Conservation (phyloP, 1,140 invertebrate genomes). For the Orchesella cincta region DNA sequence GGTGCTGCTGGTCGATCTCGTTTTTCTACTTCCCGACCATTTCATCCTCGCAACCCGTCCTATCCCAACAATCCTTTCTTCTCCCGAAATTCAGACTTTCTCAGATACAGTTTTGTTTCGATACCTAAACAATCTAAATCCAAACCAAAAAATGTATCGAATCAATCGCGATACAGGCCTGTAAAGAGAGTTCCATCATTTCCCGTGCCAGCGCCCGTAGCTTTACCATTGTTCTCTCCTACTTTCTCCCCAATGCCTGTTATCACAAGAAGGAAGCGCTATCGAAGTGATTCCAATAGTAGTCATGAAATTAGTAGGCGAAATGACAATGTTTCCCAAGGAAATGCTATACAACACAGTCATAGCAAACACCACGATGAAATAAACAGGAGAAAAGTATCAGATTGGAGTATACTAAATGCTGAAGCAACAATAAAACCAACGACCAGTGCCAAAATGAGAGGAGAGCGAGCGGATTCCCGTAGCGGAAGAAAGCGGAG, state of each 20-base stretch:
- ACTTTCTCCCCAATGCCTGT: background rate
- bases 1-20: slow-evolving; percentile 11
- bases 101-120: slow-evolving; percentile 7
- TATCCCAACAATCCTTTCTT: slow-evolving; percentile 10
- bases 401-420: background rate
- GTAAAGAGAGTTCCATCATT: background rate
- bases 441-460: background rate
- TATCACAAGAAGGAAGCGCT: background rate
- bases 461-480: background rate
- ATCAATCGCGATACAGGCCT: background rate
- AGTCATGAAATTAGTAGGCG: background rate
- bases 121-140: background rate
- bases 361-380: background rate
- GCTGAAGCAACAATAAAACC: background rate
- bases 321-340: background rate
- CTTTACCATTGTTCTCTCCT: background rate
- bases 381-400: background rate
- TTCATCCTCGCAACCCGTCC: slow-evolving; percentile 20
- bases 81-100: background rate
- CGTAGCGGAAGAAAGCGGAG: background rate
- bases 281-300: background rate
- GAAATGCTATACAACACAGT: background rate
- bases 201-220: background rate
- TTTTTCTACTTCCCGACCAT: background rate
- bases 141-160: slow-evolving; percentile 1